These are phyloP conservation scores for Pantherophis vulpinus DNA, from an alignment of 2,797 vertebrate genomes.

Conservation along the genomic window DNA sequence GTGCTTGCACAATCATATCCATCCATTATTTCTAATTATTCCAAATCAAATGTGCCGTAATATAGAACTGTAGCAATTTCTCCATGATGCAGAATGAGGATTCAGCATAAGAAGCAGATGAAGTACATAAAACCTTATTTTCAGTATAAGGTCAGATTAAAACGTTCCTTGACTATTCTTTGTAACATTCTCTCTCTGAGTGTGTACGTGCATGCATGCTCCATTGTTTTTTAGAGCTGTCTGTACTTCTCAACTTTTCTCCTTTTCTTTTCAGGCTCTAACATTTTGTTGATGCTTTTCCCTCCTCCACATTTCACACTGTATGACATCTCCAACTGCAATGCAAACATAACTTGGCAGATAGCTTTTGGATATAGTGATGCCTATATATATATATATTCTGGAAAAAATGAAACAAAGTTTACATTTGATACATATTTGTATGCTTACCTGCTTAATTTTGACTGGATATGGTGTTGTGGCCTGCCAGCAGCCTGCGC, in stretches of 20 bases:
- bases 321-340: slow-evolving; percentile 2
- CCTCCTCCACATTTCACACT: slow-evolving; percentile 5
- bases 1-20: neutral
- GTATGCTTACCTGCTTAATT: neutral
- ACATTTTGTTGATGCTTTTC: slow-evolving; percentile 18
- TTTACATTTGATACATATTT: neutral
- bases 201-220: neutral
- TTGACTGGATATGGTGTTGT: neutral
- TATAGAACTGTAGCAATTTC: neutral
- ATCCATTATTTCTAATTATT: neutral
- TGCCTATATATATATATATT: neutral
- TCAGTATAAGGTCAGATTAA: neutral
- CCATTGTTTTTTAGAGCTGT: neutral
- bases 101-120: neutral
- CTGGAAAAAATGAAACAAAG: neutral
- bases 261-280: neutral
- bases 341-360: slow-evolving; percentile 19
- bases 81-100: neutral
- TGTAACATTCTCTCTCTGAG: neutral
- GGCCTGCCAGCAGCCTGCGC: too few species aligned
- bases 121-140: neutral
- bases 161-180: neutral
- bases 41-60: neutral
- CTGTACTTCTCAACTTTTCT: neutral
- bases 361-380: slow-evolving; percentile 8